Evolutionary conservation across 1,140 invertebrate genomes (phyloP), one percentile per base, ranked within the genome.

Genomic region (Zophobas atratus): DNA sequence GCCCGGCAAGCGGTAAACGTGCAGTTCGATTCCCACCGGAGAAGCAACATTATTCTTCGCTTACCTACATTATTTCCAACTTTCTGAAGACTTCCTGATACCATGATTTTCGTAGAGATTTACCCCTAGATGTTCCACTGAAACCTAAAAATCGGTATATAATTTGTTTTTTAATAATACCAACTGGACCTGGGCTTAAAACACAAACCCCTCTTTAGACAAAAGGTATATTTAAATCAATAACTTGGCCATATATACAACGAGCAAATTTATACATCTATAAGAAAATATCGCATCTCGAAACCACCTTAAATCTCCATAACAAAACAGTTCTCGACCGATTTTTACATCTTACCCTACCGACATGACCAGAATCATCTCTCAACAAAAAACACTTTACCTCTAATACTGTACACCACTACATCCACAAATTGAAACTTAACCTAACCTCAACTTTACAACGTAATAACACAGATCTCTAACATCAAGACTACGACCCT

Each of bases 371-470:
- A 67, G 60, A 67, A 67, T 67, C 60, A 41, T 43, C 60, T 20
- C 8, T 6, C n/a, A 36, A 8, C 43, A 67, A 38, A 5, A 8
- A 43, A 67, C 33, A 6, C 57, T 38, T 60, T 67, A 67, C 41
- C 1, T 67, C 60, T 67, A 67, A 67, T 67, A 67, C 60, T 67
- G 60, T 67, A 67, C 60, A 67, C 60, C 60, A 67, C 60, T 67
- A 67, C 60, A 67, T 67, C 20, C 49, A 4, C 32, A 39, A 67
- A 67, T 67, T 67, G 8, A 2, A 43, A 20, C 60, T 67, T 67
- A 67, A 67, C 60, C 60, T 67, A 67, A 57, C 0, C 60, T 32
- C 43, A 20, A 39, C 33, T 67, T 67, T 67, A 20, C 38, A 32
- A 41, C 55, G 6, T 67, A 43, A 43, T 43, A 43, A 43, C 60